These are phyloP conservation scores for Cosmorhoe ocellata DNA, from an alignment of 2,888 invertebrate genomes.

Conservation along the genomic window DNA sequence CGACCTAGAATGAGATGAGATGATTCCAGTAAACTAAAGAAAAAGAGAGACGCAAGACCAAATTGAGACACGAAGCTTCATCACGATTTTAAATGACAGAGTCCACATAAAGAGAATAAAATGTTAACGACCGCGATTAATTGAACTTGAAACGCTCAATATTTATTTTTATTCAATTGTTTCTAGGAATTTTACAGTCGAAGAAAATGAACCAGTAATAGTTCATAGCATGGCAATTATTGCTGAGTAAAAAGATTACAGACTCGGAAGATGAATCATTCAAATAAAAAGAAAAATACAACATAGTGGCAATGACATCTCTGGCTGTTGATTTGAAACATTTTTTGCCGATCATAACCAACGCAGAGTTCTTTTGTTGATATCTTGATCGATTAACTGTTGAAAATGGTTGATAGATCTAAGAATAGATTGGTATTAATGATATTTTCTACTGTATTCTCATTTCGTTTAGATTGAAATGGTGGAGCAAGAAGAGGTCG, in stretches of 20 bases:
- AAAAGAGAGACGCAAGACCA: conserved; percentile 41
- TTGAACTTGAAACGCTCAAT: conserved; percentile 22
- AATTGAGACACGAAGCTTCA: conserved; percentile 40
- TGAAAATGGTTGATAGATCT: background rate
- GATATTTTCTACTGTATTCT: background rate
- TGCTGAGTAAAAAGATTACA: conserved; percentile 17
- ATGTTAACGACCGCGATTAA: conserved; percentile 24
- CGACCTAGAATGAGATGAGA: conserved; percentile 43
- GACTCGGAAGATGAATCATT: conserved; percentile 24
- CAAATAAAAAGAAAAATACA: conserved; percentile 19
- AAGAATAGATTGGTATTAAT: background rate
- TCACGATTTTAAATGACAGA: conserved; percentile 45
- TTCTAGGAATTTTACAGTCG: conserved; percentile 6
- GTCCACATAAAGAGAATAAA: conserved; percentile 29
- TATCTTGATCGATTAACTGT: conserved; percentile 9
- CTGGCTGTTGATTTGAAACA: conserved; percentile 16
- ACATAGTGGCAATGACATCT: conserved; percentile 24
- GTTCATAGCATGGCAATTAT: conserved; percentile 2
- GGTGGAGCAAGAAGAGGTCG: too few species aligned
- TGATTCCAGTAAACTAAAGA: conserved; percentile 27
- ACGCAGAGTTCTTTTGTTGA: conserved; percentile 18
- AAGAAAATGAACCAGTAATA: conserved; percentile 1
- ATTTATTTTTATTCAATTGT: conserved; percentile 11
- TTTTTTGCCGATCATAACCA: conserved; percentile 19
- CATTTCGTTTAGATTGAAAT: too few species aligned